Conservation (phyloP, 2,888 invertebrate genomes). For the Sarcophaga subvicina region DNA sequence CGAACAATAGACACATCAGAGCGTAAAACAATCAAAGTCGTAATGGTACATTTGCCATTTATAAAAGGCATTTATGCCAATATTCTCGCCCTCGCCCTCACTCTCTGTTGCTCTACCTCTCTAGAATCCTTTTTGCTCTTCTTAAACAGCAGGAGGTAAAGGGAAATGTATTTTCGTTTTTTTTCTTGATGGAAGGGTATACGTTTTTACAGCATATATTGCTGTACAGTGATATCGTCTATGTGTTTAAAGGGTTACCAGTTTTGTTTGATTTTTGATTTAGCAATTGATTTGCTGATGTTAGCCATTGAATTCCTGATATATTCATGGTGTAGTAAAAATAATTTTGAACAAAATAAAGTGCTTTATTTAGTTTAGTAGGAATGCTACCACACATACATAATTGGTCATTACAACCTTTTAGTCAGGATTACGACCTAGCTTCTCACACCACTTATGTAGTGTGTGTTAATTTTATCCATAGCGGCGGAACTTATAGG, state of each 20-base stretch:
- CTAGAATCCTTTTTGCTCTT: not conserved
- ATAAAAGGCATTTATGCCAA: constrained; percentile 67
- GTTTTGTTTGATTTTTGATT: not conserved
- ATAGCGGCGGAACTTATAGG: no score
- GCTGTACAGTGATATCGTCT: not conserved
- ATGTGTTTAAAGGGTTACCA: not conserved
- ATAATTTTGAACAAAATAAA: no score
- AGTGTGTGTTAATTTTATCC: no score
- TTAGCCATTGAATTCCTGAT: not conserved
- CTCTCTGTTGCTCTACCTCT: not conserved
- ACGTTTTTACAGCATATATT: constrained; percentile 30
- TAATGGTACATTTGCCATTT: constrained; percentile 69
- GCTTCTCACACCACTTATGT: no score
- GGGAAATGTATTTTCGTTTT: constrained; percentile 1
- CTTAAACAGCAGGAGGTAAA: constrained; percentile 39
- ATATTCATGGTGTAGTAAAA: no score
- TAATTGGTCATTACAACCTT: no score
- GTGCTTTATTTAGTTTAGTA: no score
- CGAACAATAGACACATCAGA: constrained; percentile 68
- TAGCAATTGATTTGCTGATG: not conserved
- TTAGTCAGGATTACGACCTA: no score
- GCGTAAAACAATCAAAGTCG: constrained; percentile 70
- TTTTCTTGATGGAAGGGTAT: not conserved
- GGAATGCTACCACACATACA: no score
- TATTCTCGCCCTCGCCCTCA: constrained; percentile 2